Percentiles rank a stretch among this genome's conserved stretches.
These are phyloP conservation scores for Lutjanus erythropterus DNA, from an alignment of 2,113 vertebrate species.

Conservation along the genomic window DNA sequence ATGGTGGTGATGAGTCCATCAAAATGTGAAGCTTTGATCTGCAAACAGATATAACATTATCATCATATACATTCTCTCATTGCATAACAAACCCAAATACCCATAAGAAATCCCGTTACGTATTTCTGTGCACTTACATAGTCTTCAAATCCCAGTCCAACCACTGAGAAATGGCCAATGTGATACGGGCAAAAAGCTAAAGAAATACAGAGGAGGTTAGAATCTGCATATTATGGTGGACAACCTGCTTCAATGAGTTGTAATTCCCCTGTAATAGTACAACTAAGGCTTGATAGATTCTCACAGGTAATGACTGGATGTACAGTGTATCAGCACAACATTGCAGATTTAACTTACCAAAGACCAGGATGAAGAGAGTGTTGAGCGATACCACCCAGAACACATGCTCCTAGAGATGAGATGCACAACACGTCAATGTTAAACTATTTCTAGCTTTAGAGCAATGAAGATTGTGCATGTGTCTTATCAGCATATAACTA, in stretches of 20 bases:
- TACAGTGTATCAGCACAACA: no score
- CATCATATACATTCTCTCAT: neutral
- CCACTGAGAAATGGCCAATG: constrained; percentile 96
- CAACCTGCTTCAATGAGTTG: neutral
- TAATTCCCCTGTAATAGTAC: neutral
- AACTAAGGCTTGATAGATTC: neutral
- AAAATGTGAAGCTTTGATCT: constrained; percentile 97
- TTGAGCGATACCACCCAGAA: constrained; percentile 99
- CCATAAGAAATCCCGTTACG: neutral
- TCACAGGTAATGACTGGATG: neutral
- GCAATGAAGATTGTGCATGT: neutral
- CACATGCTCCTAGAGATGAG: constrained; percentile 91
- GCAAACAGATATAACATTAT: constrained; percentile 48
- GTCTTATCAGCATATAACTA: neutral
- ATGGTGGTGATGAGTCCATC: constrained; percentile 97
- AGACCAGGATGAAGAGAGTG: constrained; percentile 96
- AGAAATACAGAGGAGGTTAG: constrained; percentile 25
- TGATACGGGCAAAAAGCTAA: constrained; percentile 97
- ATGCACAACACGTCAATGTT: neutral
- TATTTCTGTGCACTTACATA: constrained; percentile 88
- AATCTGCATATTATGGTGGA: neutral
- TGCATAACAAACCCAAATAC: neutral
- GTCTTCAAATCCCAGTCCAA: constrained; percentile 95
- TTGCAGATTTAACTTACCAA: constrained; percentile 86
- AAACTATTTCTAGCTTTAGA: neutral